A percentile compares a stretch with the other conserved stretches of the same genome.
Conservation (phyloP, 2,797 vertebrate species). For the Manis javanica region DNA sequence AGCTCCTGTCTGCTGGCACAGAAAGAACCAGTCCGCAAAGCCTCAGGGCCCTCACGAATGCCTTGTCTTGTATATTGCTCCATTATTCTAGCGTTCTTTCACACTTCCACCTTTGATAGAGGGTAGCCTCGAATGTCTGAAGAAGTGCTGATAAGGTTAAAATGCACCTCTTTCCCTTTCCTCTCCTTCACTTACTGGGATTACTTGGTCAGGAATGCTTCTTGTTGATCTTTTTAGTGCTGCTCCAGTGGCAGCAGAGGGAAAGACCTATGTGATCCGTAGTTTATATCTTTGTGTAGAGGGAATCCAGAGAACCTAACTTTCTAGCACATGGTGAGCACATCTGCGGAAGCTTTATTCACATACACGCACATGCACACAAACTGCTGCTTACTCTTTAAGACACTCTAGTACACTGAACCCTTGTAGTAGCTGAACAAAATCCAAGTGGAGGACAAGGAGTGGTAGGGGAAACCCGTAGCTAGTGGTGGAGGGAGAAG, state of each 20-base stretch:
- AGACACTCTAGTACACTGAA: background rate
- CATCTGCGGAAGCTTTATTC: background rate
- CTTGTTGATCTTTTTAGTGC: background rate
- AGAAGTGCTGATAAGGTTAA: background rate
- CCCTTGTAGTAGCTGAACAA: constrained; percentile 53
- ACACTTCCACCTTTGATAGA: background rate
- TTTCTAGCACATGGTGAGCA: background rate
- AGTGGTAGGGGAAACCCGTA: background rate
- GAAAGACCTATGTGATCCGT: background rate
- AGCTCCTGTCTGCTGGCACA: background rate
- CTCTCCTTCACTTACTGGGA: background rate
- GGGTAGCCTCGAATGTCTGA: background rate
- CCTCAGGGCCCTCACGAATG: background rate
- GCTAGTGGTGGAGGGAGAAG: background rate
- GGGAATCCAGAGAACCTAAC: background rate
- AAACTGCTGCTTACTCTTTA: background rate
- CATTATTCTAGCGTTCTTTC: background rate
- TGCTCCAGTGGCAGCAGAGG: background rate
- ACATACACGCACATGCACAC: background rate
- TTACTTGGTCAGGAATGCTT: background rate
- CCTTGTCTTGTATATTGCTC: background rate
- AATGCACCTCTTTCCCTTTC: background rate
- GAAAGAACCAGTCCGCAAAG: background rate
- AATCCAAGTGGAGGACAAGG: constrained; percentile 54
- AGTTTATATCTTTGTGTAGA: background rate